Conservation (phyloP, 2,888 invertebrate genomes). For the Spatulosminthurus flaviceps region DNA sequence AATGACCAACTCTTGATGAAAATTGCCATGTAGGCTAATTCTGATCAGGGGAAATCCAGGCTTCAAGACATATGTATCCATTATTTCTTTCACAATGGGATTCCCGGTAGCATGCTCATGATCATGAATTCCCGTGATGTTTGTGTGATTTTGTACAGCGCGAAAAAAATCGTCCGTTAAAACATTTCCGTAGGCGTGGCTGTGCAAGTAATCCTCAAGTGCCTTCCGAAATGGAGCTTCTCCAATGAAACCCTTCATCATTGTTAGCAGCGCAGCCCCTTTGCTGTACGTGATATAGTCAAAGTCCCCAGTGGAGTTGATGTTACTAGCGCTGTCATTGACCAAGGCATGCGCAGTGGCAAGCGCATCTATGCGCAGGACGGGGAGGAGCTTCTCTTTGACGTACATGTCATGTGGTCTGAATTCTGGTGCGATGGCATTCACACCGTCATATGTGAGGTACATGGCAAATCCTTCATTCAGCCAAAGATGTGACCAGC, state of each 20-base stretch:
- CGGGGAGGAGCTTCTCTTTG: conserved; percentile 58
- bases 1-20: background rate
- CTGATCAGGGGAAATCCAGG: conserved; percentile 19
- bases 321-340: conserved; percentile 65
- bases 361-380: conserved; percentile 66
- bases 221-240: conserved; percentile 67
- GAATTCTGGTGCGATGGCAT: conserved; percentile 57
- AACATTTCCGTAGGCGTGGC: conserved; percentile 25
- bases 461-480: conserved; percentile 60
- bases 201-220: conserved; percentile 48
- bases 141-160: background rate
- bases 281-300: conserved; percentile 68
- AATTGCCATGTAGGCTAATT: background rate
- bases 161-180: conserved; percentile 20
- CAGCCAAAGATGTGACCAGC: conserved; percentile 50
- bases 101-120: background rate
- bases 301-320: conserved; percentile 67
- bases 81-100: conserved; percentile 10
- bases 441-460: conserved; percentile 56
- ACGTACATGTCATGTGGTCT: conserved; percentile 54
- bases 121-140: background rate
- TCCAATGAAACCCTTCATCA: conserved; percentile 69
- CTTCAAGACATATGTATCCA: conserved; percentile 32
- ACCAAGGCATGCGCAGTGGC: conserved; percentile 67
- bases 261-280: conserved; percentile 68